Evolutionary conservation across 2,888 invertebrate species (phyloP).

Genomic region (Cremastinae sp.): DNA sequence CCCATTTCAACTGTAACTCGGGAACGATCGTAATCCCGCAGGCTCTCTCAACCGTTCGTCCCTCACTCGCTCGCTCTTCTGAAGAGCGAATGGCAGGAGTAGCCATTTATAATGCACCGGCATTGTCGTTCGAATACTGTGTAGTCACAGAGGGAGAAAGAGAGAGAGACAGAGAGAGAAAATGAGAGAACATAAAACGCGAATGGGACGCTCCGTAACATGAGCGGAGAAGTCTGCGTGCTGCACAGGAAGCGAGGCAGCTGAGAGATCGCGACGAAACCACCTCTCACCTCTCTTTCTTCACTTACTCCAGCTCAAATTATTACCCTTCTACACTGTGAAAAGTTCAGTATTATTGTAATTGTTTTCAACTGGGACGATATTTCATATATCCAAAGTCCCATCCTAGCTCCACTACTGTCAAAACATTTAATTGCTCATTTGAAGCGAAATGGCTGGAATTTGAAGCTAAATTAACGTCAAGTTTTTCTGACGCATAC

Average conservation of each 20-base stretch:
- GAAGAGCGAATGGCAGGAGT: conserved; percentile 45
- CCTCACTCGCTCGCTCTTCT: not conserved
- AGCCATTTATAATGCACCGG: conserved; percentile 63
- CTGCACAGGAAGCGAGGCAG: conserved; percentile 57
- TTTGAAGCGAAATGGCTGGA: not conserved
- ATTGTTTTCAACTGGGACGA: not conserved
- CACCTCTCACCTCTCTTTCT: not conserved
- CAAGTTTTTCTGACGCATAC: not conserved
- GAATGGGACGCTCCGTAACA: conserved; percentile 52
- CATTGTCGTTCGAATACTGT: conserved; percentile 54
- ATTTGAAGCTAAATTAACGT: not conserved
- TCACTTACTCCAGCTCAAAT: not conserved
- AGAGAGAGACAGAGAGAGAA: conserved; percentile 18
- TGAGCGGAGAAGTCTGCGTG: conserved; percentile 45
- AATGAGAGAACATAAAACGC: conserved; percentile 40
- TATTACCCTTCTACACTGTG: not conserved
- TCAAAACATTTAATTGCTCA: conserved; percentile 7
- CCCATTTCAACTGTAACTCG: conserved; percentile 22
- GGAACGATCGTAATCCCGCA: conserved; percentile 3
- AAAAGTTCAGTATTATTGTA: conserved; percentile 3
- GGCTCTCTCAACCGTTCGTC: not conserved
- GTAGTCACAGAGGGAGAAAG: not conserved
- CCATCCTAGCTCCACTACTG: not conserved
- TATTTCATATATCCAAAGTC: not conserved
- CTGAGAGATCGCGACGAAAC: conserved; percentile 27